These are phyloP conservation scores for Atlantisia rogersi DNA, from an alignment of 2,113 vertebrate species.

Conservation along the genomic window DNA sequence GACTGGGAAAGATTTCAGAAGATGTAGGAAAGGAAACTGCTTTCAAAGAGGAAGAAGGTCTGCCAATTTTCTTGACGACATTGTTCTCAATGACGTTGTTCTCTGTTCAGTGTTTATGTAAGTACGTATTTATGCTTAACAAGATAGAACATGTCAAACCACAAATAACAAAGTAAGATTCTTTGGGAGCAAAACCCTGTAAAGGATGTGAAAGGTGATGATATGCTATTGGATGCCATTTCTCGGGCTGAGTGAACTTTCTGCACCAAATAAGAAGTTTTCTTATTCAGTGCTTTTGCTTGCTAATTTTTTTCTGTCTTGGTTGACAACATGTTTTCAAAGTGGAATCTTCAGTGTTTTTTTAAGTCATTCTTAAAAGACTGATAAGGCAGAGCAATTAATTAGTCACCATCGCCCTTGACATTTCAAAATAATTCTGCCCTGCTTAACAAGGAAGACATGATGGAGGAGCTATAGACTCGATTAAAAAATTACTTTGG, in stretches of 20 bases:
- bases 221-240: not conserved
- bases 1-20: not conserved
- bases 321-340: not conserved
- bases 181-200: not conserved
- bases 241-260: not conserved
- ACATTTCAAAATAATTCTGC: not conserved
- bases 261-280: not conserved
- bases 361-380: not conserved
- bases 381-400: slow-evolving; percentile 3
- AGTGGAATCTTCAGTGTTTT: not conserved
- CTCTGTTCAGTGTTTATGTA: not conserved
- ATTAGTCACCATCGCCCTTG: not conserved
- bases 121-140: not conserved
- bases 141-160: not conserved
- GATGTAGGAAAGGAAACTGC: not conserved
- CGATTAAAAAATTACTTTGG: not conserved
- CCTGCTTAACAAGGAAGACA: slow-evolving; percentile 18
- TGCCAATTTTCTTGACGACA: not conserved
- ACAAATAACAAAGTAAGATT: not conserved
- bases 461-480: not conserved
- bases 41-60: not conserved
- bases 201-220: not conserved
- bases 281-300: not conserved
- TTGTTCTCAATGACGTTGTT: not conserved
- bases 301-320: not conserved